A percentile compares a stretch with the other conserved stretches of the same genome.
Evolutionary conservation across 2,113 vertebrate genomes (phyloP).

Genomic region (Arvicanthis niloticus): DNA sequence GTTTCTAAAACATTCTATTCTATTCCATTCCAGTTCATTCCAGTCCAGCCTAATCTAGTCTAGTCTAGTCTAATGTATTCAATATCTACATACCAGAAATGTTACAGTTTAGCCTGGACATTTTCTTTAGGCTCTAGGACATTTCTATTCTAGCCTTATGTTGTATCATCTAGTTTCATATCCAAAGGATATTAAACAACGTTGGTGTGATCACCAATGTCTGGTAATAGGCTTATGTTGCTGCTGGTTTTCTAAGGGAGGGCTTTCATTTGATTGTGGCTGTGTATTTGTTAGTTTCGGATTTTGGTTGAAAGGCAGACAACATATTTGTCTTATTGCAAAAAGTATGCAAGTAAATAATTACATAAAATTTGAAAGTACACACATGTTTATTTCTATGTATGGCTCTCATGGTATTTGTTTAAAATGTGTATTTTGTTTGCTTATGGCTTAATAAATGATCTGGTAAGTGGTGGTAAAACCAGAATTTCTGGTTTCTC

Average conservation of each 20-base stretch:
- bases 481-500: slow-evolving; percentile 49
- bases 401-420: slow-evolving; percentile 32
- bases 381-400: neutral
- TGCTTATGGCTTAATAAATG: slow-evolving; percentile 50
- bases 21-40: neutral
- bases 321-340: slow-evolving; percentile 18
- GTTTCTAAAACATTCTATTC: slow-evolving; percentile 22
- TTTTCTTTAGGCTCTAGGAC: neutral
- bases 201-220: neutral
- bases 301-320: slow-evolving; percentile 45
- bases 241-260: neutral
- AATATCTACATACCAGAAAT: slow-evolving; percentile 22
- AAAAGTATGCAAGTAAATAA: slow-evolving; percentile 58
- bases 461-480: slow-evolving; percentile 21
- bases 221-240: neutral
- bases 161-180: slow-evolving; percentile 30
- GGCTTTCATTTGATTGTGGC: neutral
- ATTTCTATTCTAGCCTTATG: neutral
- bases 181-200: slow-evolving; percentile 27
- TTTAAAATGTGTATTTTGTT: slow-evolving; percentile 64
- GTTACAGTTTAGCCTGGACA: neutral
- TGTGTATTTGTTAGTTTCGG: neutral
- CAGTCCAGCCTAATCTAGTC: neutral
- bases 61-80: neutral
- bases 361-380: slow-evolving; percentile 56